Evolutionary conservation across 2,113 vertebrate genomes (phyloP).

Genomic region (Apus apus): DNA sequence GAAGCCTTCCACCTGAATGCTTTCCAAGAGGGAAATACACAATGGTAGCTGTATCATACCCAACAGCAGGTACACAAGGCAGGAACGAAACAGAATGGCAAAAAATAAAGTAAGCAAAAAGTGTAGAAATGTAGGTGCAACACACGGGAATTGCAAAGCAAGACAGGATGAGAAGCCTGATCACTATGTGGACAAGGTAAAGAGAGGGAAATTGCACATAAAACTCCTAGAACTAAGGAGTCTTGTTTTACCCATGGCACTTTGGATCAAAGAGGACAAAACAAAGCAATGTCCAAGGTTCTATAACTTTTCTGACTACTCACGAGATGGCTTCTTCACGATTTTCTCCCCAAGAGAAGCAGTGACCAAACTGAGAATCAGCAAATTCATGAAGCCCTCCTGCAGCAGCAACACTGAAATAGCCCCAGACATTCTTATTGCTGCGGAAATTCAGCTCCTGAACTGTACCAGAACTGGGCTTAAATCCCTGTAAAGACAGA

Average conservation of each 20-base stretch:
- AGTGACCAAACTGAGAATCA: slow-evolving; percentile 98
- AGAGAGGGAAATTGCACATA: neutral
- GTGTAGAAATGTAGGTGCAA: neutral
- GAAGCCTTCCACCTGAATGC: neutral
- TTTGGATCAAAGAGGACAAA: neutral
- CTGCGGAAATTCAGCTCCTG: slow-evolving; percentile 99
- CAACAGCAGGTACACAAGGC: neutral
- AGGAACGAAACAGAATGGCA: neutral
- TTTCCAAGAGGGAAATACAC: neutral
- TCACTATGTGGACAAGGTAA: neutral
- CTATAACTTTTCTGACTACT: slow-evolving; percentile 63
- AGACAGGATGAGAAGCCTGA: neutral
- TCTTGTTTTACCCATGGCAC: neutral
- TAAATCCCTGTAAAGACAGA: slow-evolving; percentile 87
- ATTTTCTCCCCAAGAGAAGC: slow-evolving; percentile 99
- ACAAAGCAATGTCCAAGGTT: neutral
- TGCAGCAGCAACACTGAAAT: slow-evolving; percentile 98
- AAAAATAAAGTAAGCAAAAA: neutral
- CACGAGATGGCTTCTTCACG: slow-evolving; percentile 98
- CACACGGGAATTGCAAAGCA: neutral
- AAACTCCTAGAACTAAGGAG: neutral
- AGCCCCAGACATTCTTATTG: slow-evolving; percentile 99
- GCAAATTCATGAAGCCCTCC: slow-evolving; percentile 98
- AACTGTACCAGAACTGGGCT: slow-evolving; percentile 97
- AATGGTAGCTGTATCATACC: neutral